phyloP scores from a whole-genome alignment of 2,113 vertebrate genomes.

The Rhinolophus ferrumequinum region DNA sequence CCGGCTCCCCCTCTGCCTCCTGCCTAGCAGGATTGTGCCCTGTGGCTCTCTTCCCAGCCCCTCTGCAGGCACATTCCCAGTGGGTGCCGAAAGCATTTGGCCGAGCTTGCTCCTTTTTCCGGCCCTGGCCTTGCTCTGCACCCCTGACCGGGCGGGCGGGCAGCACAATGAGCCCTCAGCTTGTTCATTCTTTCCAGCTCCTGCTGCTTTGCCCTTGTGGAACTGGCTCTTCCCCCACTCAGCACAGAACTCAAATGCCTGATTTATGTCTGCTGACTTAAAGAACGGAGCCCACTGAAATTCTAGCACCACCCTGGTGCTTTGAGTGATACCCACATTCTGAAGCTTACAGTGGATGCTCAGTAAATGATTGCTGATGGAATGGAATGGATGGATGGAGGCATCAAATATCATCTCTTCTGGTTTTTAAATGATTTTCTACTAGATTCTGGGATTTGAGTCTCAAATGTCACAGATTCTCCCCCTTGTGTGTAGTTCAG shows the following conservation, averaged over 20 bases:
- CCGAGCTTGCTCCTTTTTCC: not conserved
- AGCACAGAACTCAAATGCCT: not conserved
- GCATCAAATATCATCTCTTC: not conserved
- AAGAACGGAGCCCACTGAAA: not conserved
- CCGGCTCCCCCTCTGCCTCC: not conserved
- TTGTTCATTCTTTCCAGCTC: conserved; percentile 50
- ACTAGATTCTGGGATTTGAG: not conserved
- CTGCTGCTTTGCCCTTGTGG: conserved; percentile 59
- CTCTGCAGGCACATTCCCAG: conserved; percentile 65
- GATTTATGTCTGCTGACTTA: conserved; percentile 29
- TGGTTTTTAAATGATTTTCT: conserved; percentile 11
- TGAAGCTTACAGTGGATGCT: not conserved
- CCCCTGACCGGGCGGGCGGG: conserved; percentile 18
- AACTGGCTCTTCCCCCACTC: not conserved
- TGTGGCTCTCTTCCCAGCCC: conserved; percentile 61
- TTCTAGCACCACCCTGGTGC: not conserved
- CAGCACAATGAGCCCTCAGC: not conserved
- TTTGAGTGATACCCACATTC: not conserved
- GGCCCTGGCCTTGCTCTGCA: conserved; percentile 47
- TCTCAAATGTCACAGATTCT: not conserved
- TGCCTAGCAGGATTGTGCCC: conserved; percentile 16
- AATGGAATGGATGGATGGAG: not conserved
- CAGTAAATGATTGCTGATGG: not conserved
- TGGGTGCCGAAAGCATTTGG: conserved; percentile 31
- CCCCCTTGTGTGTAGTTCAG: not conserved